A percentile compares a stretch with the other conserved stretches of the same genome.
phyloP scores from a whole-genome alignment of 2,797 vertebrate genomes.

The Mergus octosetaceus region DNA sequence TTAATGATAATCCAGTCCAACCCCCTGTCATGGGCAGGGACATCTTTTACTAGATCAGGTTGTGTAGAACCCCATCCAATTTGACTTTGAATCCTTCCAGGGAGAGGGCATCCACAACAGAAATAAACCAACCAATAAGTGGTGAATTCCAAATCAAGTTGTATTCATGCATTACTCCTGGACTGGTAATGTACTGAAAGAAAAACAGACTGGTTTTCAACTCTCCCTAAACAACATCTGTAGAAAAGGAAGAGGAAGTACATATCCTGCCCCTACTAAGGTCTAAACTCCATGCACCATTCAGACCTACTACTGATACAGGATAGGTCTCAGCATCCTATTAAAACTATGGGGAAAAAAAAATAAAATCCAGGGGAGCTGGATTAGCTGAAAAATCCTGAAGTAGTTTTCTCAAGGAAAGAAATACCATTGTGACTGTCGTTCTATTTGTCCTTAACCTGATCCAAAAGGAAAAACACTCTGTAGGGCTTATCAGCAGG shows the following conservation, averaged over 20 bases:
- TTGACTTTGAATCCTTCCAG: too few species aligned
- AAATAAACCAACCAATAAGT: background rate
- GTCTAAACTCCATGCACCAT: background rate
- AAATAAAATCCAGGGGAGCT: fast-evolving
- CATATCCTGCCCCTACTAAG: background rate
- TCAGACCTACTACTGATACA: background rate
- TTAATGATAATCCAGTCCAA: background rate
- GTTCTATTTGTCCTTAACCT: background rate
- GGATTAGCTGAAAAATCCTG: background rate
- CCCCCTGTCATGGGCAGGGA: too few species aligned
- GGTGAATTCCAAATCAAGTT: background rate
- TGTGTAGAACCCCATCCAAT: too few species aligned
- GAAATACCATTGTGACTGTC: background rate
- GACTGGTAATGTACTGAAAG: too few species aligned
- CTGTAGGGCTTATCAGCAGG: background rate
- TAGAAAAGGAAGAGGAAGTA: background rate
- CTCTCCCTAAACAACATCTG: fast-evolving
- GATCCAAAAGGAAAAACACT: background rate
- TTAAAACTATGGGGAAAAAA: background rate
- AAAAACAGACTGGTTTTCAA: background rate
- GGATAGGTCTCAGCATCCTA: background rate
- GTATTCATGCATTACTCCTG: background rate
- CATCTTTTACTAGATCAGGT: too few species aligned
- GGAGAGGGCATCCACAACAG: too few species aligned
- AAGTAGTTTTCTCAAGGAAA: background rate